Conservation (phyloP, 2,113 vertebrate species). For the Okapia johnstoni region DNA sequence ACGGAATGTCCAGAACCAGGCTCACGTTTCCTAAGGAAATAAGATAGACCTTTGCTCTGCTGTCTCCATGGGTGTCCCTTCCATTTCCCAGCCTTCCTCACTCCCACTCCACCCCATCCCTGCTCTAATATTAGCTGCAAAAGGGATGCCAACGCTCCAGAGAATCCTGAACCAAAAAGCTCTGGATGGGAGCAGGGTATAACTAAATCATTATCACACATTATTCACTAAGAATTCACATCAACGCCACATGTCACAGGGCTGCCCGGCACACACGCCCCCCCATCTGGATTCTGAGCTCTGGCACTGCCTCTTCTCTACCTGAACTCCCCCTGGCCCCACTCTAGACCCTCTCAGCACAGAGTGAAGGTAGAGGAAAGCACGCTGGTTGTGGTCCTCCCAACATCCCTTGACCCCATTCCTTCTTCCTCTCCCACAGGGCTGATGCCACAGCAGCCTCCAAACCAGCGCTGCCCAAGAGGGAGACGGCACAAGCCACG, state of each 20-base stretch:
- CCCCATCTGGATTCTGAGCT: not conserved
- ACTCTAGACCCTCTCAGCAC: not conserved
- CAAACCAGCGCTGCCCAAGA: not conserved
- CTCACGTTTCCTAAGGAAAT: not conserved
- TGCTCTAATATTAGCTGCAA: not conserved
- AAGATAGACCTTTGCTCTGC: not conserved
- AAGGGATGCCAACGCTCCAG: not conserved
- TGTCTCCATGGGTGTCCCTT: too few relatives aligned
- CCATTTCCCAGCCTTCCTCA: not conserved
- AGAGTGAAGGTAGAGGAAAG: not conserved
- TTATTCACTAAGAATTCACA: not conserved
- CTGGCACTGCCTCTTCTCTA: not conserved
- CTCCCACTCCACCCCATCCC: not conserved
- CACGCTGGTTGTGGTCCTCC: not conserved
- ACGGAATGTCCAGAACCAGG: not conserved
- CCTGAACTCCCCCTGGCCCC: not conserved
- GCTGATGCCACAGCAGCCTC: not conserved
- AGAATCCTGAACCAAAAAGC: not conserved
- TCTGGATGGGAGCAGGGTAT: fast-evolving
- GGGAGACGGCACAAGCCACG: not conserved
- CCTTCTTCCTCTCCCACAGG: not conserved
- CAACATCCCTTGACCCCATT: not conserved
- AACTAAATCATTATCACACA: not conserved
- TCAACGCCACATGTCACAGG: not conserved
- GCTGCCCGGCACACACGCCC: not conserved